Percentiles rank a stretch among this genome's conserved stretches.
Evolutionary conservation across 1,140 invertebrate species (phyloP).

Genomic region (Oncopodura yosiiana): DNA sequence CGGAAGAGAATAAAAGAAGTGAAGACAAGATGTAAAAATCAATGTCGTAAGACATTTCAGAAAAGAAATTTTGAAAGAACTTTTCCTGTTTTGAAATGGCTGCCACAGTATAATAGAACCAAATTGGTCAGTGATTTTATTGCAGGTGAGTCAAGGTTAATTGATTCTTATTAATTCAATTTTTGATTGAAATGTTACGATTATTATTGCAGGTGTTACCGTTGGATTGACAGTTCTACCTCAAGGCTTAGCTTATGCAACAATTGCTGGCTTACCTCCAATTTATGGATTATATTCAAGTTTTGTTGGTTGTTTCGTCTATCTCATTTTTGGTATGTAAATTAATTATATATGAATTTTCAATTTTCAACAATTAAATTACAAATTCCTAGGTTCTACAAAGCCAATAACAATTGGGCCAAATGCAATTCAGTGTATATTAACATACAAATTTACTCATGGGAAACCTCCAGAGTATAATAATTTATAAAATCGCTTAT

Average conservation of each 20-base stretch:
- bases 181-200: too few relatives aligned
- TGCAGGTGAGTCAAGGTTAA: too few relatives aligned
- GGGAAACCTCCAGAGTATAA: conserved; percentile 59
- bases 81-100: conserved; percentile 51
- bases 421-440: conserved; percentile 54
- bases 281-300: conserved; percentile 80
- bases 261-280: conserved; percentile 40
- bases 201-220: too few relatives aligned
- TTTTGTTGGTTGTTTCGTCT: conserved; percentile 77
- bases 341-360: too few relatives aligned
- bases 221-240: conserved; percentile 63
- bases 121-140: conserved; percentile 14
- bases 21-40: too few relatives aligned
- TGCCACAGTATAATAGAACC: conserved; percentile 50
- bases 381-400: conserved; percentile 51
- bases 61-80: not conserved
- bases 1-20: too few relatives aligned
- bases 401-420: conserved; percentile 64
- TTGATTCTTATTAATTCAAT: too few relatives aligned
- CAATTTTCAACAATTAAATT: too few relatives aligned
- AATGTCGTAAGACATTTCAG: too few relatives aligned
- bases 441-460: conserved; percentile 53
- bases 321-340: too few relatives aligned
- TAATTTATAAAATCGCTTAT: conserved; percentile 52
- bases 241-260: conserved; percentile 45